Percentiles rank a stretch among this genome's conserved stretches.
phyloP scores from a whole-genome alignment of 2,113 vertebrate genomes.

The Loxodonta africana region DNA sequence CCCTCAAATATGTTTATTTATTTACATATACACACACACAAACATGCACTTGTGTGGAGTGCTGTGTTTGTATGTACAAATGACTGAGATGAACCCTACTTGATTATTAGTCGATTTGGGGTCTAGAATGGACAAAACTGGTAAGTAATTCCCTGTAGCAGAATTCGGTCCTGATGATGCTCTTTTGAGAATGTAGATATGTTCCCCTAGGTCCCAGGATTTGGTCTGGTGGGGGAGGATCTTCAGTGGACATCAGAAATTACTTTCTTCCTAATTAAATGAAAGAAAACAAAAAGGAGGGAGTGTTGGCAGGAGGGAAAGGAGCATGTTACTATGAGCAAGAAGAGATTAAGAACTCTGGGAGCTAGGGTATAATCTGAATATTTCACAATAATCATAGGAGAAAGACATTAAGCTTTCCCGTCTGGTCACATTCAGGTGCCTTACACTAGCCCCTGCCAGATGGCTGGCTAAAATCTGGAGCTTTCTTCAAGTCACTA shows the following conservation, averaged over 20 bases:
- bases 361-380: background rate
- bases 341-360: background rate
- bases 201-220: background rate
- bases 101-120: background rate
- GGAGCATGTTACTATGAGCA: background rate
- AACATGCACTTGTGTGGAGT: background rate
- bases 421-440: background rate
- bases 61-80: background rate
- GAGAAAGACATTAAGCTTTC: background rate
- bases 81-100: background rate
- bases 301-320: background rate
- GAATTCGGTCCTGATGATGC: background rate
- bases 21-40: background rate
- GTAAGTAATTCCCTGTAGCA: background rate
- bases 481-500: background rate
- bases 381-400: background rate
- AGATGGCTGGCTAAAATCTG: background rate
- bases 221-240: background rate
- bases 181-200: background rate
- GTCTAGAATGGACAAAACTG: background rate
- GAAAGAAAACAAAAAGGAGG: background rate
- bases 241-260: background rate
- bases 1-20: background rate
- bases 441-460: background rate
- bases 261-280: background rate